phyloP scores from a whole-genome alignment of 1,140 invertebrate species.

The Drosophila albomicans region DNA sequence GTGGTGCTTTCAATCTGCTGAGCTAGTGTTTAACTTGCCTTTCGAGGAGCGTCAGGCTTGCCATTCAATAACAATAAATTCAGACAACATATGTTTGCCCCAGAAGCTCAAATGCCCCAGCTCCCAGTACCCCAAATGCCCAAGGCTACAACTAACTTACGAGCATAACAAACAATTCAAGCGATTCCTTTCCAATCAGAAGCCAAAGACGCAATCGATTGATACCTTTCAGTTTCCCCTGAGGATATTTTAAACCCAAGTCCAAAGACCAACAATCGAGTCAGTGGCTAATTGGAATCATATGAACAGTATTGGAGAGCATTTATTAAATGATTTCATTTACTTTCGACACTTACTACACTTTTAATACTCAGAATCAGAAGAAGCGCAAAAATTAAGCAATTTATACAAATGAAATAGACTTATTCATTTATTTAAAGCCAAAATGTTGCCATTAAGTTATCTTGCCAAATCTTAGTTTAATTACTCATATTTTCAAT shows the following conservation, averaged over 20 bases:
- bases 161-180: slow-evolving; percentile 29
- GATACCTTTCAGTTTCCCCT: slow-evolving; percentile 2
- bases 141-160: slow-evolving; percentile 31
- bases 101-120: slow-evolving; percentile 27
- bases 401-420: too few species aligned
- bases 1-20: slow-evolving; percentile 17
- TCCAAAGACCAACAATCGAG: neutral
- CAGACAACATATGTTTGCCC: slow-evolving; percentile 45
- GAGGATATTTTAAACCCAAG: slow-evolving; percentile 13
- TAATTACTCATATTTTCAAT: too few species aligned
- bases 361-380: too few species aligned
- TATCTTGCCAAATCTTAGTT: too few species aligned
- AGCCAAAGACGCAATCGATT: slow-evolving; percentile 3
- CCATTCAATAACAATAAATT: slow-evolving; percentile 53
- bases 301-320: neutral
- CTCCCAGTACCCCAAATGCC: slow-evolving; percentile 14
- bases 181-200: neutral
- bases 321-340: slow-evolving; percentile 23
- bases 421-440: too few species aligned
- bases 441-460: too few species aligned
- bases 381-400: too few species aligned
- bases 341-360: neutral
- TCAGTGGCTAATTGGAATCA: slow-evolving; percentile 24
- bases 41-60: neutral
- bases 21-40: slow-evolving; percentile 15